These are phyloP conservation scores for Ypsolopha scabrella DNA, from an alignment of 2,888 invertebrate genomes.

Conservation along the genomic window DNA sequence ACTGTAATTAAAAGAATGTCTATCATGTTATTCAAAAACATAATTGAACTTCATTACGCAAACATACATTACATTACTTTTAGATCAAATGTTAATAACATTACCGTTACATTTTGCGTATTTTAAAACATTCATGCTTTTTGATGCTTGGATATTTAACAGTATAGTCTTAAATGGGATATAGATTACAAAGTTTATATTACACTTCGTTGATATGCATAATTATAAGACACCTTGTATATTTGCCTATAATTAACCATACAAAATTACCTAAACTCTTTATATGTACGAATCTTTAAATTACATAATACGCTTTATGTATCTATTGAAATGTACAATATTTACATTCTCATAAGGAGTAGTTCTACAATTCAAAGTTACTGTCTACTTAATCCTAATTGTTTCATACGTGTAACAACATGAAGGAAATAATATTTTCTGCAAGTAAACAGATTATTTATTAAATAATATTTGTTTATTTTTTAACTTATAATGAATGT, in stretches of 20 bases:
- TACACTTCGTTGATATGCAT: conserved; percentile 69
- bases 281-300: conserved; percentile 22
- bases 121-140: background rate
- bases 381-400: no score
- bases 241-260: conserved; percentile 48
- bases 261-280: conserved; percentile 35
- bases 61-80: background rate
- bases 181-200: conserved; percentile 14
- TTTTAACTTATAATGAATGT: no score
- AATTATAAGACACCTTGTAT: conserved; percentile 68
- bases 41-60: background rate
- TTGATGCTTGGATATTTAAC: background rate
- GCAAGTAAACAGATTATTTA: no score
- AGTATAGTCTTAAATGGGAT: background rate
- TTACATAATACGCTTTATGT: conserved; percentile 22
- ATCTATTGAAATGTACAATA: conserved; percentile 38
- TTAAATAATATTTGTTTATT: no score
- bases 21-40: background rate
- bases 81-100: background rate
- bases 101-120: background rate
- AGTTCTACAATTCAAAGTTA: no score
- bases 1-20: no score
- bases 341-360: conserved; percentile 30
- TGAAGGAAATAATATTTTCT: no score
- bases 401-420: no score